Conservation (phyloP, 1,140 invertebrate genomes). For the Solen grandis region DNA sequence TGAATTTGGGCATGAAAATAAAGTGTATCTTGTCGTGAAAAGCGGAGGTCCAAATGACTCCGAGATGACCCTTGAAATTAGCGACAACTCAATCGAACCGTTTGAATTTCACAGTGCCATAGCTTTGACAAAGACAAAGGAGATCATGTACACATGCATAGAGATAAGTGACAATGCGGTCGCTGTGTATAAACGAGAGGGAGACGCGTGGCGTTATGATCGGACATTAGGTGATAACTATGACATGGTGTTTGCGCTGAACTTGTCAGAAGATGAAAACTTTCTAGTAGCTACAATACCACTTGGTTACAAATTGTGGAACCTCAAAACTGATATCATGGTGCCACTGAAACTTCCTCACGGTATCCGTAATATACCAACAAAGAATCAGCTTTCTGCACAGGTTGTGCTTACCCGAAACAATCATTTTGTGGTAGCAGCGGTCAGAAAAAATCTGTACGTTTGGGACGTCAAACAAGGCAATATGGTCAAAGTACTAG, state of each 20-base stretch:
- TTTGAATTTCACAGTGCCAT: conserved; percentile 90
- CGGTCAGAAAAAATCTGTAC: conserved; percentile 96
- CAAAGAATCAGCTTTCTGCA: conserved; percentile 83
- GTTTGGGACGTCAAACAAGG: conserved; percentile 90
- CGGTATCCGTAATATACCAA: conserved; percentile 95
- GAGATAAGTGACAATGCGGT: conserved; percentile 79
- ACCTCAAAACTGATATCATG: conserved; percentile 83
- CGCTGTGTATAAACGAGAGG: conserved; percentile 75
- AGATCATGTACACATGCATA: conserved; percentile 79
- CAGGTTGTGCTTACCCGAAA: conserved; percentile 92
- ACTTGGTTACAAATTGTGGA: conserved; percentile 86
- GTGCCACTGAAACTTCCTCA: conserved; percentile 89
- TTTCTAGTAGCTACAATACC: conserved; percentile 92
- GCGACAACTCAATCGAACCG: conserved; percentile 83
- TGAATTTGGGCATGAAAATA: conserved; percentile 64
- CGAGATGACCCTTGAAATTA: conserved; percentile 76
- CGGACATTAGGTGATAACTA: conserved; percentile 80
- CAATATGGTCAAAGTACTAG: conserved; percentile 93
- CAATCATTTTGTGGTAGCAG: conserved; percentile 95
- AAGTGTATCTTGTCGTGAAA: conserved; percentile 72
- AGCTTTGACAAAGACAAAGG: conserved; percentile 75
- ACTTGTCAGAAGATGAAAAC: conserved; percentile 89
- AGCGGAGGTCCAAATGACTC: conserved; percentile 70
- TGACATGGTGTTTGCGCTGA: conserved; percentile 88
- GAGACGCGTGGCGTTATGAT: conserved; percentile 79